Conservation (phyloP, 1,140 invertebrate species). For the Dolichoris vasculosae region DNA sequence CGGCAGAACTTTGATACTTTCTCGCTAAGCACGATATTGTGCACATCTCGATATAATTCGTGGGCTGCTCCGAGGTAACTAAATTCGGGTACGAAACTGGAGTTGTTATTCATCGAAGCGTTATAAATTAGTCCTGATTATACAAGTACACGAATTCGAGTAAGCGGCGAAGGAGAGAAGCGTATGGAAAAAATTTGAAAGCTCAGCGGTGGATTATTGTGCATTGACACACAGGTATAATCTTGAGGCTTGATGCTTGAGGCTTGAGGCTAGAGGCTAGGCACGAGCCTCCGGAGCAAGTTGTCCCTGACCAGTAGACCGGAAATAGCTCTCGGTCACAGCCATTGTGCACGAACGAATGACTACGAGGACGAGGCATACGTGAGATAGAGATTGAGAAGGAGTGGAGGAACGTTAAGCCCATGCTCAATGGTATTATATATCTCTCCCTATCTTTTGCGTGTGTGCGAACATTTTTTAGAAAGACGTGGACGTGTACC, state of each 20-base stretch:
- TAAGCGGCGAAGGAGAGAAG: background rate
- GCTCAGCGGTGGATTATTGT: background rate
- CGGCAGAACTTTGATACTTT: background rate
- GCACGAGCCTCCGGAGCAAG: conserved; percentile 6
- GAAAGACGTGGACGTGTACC: conserved; percentile 21
- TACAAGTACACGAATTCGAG: background rate
- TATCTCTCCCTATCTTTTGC: background rate
- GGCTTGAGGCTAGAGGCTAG: conserved; percentile 4
- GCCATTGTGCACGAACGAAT: conserved; percentile 58
- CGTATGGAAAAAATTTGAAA: background rate
- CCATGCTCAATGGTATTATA: background rate
- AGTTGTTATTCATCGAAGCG: background rate
- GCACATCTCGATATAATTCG: background rate
- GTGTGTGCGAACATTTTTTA: conserved; percentile 17
- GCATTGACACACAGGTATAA: background rate
- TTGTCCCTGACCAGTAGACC: conserved; percentile 61
- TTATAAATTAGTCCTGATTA: background rate
- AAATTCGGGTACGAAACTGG: background rate
- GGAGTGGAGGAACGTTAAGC: conserved; percentile 10
- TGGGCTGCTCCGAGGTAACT: background rate
- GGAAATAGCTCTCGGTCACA: conserved; percentile 61
- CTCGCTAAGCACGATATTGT: background rate
- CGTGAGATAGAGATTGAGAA: background rate
- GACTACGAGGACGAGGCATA: conserved; percentile 44
- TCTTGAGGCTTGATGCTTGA: background rate